A percentile compares a stretch with the other conserved stretches of the same genome.
Evolutionary conservation across 2,888 invertebrate genomes (phyloP).

Genomic region (Stenichneumon culpator): DNA sequence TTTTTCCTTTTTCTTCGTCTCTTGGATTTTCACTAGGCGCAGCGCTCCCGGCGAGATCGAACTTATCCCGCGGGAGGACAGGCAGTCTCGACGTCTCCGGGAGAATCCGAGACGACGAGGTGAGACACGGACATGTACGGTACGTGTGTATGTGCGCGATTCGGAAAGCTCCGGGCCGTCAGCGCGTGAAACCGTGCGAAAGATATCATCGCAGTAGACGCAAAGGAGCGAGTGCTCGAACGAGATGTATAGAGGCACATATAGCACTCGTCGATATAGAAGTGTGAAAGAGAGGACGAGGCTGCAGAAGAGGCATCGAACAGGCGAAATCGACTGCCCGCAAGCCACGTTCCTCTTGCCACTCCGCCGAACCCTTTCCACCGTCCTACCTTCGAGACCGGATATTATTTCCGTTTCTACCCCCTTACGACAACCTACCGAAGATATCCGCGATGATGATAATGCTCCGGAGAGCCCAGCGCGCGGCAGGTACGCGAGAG

Average conservation of each 20-base stretch:
- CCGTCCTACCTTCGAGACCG: constrained; percentile 38
- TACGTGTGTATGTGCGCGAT: not conserved
- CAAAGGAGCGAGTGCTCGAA: constrained; percentile 16
- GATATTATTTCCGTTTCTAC: constrained; percentile 62
- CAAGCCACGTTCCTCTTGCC: constrained; percentile 41
- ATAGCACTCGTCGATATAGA: constrained; percentile 10
- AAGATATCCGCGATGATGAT: constrained; percentile 40
- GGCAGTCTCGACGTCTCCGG: constrained; percentile 7
- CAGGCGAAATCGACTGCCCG: constrained; percentile 50
- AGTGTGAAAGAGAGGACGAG: not conserved
- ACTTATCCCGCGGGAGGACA: constrained; percentile 41
- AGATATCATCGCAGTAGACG: constrained; percentile 45
- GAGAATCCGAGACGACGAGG: constrained; percentile 3
- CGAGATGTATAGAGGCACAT: constrained; percentile 9
- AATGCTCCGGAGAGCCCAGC: not conserved
- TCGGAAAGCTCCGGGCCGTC: constrained; percentile 31
- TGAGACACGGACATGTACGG: not conserved
- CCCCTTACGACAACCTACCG: constrained; percentile 10
- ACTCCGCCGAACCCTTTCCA: constrained; percentile 16
- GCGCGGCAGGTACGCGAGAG: too few species aligned
- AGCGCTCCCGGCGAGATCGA: constrained; percentile 8
- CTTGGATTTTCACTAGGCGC: constrained; percentile 48
- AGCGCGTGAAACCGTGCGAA: constrained; percentile 39
- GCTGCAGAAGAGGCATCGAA: constrained; percentile 36
- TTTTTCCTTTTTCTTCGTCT: constrained; percentile 28